phyloP scores from a whole-genome alignment of 2,888 invertebrate genomes.

The Drosophila setosimentum region DNA sequence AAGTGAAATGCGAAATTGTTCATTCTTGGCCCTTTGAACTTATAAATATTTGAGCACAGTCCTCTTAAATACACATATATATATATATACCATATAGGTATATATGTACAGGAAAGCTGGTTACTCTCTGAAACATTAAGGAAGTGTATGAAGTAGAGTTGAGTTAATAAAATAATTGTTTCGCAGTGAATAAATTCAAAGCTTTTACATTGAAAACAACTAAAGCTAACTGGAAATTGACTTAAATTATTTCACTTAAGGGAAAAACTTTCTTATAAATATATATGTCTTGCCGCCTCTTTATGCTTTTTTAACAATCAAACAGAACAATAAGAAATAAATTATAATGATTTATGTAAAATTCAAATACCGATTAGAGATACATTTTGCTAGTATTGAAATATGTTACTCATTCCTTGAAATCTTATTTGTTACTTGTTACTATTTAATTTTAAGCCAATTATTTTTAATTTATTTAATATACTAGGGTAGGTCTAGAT shows the following conservation, averaged over 20 bases:
- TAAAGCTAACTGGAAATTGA: neutral
- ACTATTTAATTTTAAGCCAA: accelerated
- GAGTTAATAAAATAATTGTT: neutral
- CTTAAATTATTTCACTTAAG: neutral
- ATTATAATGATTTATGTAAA: neutral
- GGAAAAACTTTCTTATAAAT: neutral
- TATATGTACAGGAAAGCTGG: neutral
- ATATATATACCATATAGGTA: neutral
- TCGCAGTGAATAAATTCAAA: neutral
- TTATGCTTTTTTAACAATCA: neutral
- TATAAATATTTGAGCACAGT: constrained; percentile 11
- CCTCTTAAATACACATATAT: neutral
- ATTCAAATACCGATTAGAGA: neutral
- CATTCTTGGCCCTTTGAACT: neutral
- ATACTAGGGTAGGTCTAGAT: too few relatives aligned
- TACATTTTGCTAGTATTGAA: neutral
- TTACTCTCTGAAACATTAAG: neutral
- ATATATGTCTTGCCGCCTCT: too few relatives aligned
- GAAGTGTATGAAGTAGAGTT: neutral
- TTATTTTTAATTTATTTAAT: neutral
- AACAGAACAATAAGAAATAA: neutral
- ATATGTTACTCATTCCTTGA: accelerated
- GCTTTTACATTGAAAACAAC: neutral
- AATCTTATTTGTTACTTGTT: neutral
- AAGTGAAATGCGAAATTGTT: constrained; percentile 2